These are phyloP conservation scores for Drosophila trapezifrons DNA, from an alignment of 1,140 invertebrate genomes.

Conservation along the genomic window DNA sequence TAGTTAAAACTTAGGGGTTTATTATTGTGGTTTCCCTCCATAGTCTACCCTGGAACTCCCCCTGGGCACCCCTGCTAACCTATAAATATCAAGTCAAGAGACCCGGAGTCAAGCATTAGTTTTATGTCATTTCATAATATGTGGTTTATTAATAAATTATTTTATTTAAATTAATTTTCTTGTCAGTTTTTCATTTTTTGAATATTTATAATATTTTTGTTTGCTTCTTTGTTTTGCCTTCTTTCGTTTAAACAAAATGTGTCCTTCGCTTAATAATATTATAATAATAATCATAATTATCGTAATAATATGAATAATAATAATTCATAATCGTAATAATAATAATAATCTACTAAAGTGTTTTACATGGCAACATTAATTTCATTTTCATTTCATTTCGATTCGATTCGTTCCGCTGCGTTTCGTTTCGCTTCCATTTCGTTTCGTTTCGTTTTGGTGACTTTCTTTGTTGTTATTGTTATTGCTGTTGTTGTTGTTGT, in stretches of 20 bases:
- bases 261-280: slow-evolving; percentile 74
- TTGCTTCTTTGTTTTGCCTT: slow-evolving; percentile 34
- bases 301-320: slow-evolving; percentile 55
- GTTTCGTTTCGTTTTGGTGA: slow-evolving; percentile 18
- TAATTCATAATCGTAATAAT: slow-evolving; percentile 40
- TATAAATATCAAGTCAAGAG: no score
- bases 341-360: slow-evolving; percentile 72
- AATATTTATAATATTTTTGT: slow-evolving; percentile 81
- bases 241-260: slow-evolving; percentile 64
- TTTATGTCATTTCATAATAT: slow-evolving; percentile 80
- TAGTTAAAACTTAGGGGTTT: background rate
- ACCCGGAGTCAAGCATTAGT: background rate
- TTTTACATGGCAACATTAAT: slow-evolving; percentile 79
- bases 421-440: slow-evolving; percentile 17
- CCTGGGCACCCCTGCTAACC: no score
- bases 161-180: slow-evolving; percentile 78
- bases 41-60: no score
- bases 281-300: slow-evolving; percentile 65
- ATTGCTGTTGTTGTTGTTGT: slow-evolving; percentile 7
- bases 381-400: slow-evolving; percentile 34
- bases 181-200: slow-evolving; percentile 73
- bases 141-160: slow-evolving; percentile 83
- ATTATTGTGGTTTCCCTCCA: no score
- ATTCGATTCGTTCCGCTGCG: slow-evolving; percentile 26
- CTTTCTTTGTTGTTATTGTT: slow-evolving; percentile 19